Evolutionary conservation across 2,113 vertebrate genomes (phyloP).

Genomic region (Otolemur garnettii): DNA sequence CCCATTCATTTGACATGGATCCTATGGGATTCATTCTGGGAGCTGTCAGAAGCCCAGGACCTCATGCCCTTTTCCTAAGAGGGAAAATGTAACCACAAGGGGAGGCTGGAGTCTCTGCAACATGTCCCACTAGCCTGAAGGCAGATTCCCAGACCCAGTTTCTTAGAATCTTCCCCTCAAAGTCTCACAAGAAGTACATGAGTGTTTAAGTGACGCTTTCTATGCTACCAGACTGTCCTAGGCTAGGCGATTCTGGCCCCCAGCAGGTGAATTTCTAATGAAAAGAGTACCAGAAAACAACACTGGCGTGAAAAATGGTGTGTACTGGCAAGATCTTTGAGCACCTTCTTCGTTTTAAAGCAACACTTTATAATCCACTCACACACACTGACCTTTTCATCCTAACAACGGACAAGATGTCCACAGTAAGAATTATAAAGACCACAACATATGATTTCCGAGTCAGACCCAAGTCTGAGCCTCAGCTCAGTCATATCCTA

Average conservation of each 20-base stretch:
- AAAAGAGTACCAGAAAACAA: neutral
- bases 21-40: neutral
- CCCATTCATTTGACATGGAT: neutral
- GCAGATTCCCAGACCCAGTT: neutral
- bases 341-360: neutral
- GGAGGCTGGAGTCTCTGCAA: neutral
- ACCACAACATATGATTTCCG: neutral
- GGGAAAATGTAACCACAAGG: accelerated
- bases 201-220: neutral
- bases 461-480: neutral
- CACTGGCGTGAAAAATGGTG: accelerated
- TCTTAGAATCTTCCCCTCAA: neutral
- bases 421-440: neutral
- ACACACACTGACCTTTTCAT: neutral
- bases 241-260: neutral
- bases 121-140: accelerated
- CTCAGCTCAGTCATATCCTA: neutral
- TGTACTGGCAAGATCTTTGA: neutral
- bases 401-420: neutral
- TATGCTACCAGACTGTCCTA: accelerated
- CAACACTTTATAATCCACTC: neutral
- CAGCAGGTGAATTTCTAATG: neutral
- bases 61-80: neutral
- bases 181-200: neutral
- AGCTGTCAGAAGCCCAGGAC: neutral